phyloP scores from a whole-genome alignment of 2,113 vertebrate species.

The Jacana jacana region DNA sequence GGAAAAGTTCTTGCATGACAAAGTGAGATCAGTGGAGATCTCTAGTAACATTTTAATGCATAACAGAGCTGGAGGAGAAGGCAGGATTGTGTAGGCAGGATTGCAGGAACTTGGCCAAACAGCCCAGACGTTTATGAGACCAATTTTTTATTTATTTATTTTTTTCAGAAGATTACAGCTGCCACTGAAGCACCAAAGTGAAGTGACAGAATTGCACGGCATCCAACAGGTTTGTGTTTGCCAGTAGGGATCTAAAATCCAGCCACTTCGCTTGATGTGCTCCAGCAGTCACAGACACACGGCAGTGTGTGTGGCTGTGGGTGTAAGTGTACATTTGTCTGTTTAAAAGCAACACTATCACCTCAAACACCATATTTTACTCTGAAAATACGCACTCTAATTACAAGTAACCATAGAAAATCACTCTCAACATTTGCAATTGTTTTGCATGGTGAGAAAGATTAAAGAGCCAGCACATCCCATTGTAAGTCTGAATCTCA shows the following conservation, averaged over 20 bases:
- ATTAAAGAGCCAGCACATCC: background rate
- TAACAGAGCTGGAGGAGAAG: background rate
- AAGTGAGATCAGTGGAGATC: slow-evolving; percentile 13
- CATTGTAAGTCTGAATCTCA: background rate
- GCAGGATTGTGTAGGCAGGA: background rate
- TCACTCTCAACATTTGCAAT: background rate
- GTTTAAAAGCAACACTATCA: background rate
- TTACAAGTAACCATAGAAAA: background rate
- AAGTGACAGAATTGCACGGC: slow-evolving; percentile 29
- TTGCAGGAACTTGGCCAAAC: background rate
- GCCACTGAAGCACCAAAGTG: background rate
- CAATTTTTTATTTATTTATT: background rate
- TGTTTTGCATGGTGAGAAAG: background rate
- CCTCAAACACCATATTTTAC: background rate
- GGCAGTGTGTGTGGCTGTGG: background rate
- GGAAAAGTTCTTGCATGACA: background rate
- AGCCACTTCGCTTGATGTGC: background rate
- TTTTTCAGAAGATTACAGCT: background rate
- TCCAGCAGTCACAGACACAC: background rate
- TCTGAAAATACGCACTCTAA: background rate
- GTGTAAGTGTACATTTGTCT: background rate
- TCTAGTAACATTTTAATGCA: slow-evolving; percentile 4
- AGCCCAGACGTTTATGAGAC: slow-evolving; percentile 3
- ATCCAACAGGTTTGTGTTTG: slow-evolving; percentile 4
- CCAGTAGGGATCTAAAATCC: background rate